Base-by-base conservation (phyloP, 2,797 vertebrate species). In the Chaetodon trifasciatus region DNA sequence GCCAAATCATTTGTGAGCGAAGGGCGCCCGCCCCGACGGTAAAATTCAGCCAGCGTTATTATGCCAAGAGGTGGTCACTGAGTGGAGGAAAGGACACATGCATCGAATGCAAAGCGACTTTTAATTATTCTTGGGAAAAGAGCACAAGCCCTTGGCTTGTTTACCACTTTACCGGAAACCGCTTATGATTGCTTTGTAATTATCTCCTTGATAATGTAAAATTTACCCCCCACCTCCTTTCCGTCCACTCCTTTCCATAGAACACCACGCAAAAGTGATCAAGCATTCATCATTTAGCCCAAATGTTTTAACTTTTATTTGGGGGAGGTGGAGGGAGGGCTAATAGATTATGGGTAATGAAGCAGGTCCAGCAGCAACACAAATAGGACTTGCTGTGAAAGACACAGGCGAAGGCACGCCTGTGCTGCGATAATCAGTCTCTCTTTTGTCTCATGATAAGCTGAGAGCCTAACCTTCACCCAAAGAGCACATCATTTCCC, bases 151-250 rank as follows among this genome's bases (percentile, higher is more conserved):
- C 90, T 93, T 84, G 88, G 92, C 93, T 92, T 95, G 93, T 95
- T 95, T 95, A 93, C 91, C 88, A 88, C 88, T 92, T 93, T 89
- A 86, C 89, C 71, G 78, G 91, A 93, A 94, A 94, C 90, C 70
- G 91, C 85, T 91, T 91, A 89, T 93, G 93, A 94, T 93, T 93
- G 91, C 92, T 93, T 94, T 93, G 91, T 93, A 93, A 94, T 94
- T 92, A 94, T 94, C 90, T 90, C 86, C 88, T 81, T 89, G 90
- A 94, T 93, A 91, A 94, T 93, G 88, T 91, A 92, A 89, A 91
- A 90, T 84, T 74, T 74, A 78, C 86, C 84, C 88, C 87, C 76
- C 77, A 42, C 78, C 83, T 80, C 74, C 74, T 84, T 74, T 83
- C 50, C 6, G 65, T 89, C 87, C 88, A 89, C 74, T 88, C 85